A percentile compares a stretch with the other conserved stretches of the same genome.
These are phyloP conservation scores for Ommatoiulus sabulosus DNA, from an alignment of 2,888 invertebrate species.

Conservation along the genomic window DNA sequence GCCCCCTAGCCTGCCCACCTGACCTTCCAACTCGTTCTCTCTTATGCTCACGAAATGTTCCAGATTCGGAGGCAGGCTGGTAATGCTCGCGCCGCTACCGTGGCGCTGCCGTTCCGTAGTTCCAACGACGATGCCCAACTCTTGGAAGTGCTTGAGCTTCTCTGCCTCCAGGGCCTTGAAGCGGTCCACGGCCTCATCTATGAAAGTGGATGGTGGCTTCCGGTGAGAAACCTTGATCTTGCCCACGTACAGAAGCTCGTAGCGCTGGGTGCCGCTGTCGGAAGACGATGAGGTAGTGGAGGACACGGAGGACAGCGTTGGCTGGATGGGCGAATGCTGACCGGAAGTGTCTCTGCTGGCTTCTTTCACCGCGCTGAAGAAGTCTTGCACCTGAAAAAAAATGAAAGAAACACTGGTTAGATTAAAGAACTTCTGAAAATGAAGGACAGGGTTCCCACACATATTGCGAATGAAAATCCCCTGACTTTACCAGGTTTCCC, in stretches of 20 bases:
- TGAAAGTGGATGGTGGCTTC: constrained; percentile 87
- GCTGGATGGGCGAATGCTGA: constrained; percentile 68
- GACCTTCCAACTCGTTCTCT: constrained; percentile 65
- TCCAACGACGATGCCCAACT: constrained; percentile 13
- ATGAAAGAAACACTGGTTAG: no score
- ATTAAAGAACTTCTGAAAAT: no score
- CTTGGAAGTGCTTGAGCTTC: constrained; percentile 68
- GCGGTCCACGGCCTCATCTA: constrained; percentile 89
- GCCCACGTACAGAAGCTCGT: constrained; percentile 88
- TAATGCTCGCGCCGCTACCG: constrained; percentile 66
- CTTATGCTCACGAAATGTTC: constrained; percentile 62
- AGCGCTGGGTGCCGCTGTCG: constrained; percentile 63
- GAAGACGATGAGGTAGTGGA: not conserved
- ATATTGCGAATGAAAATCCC: no score
- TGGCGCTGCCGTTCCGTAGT: constrained; percentile 63
- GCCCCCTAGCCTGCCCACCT: constrained; percentile 56
- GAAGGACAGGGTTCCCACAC: no score
- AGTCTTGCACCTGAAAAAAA: constrained; percentile 79
- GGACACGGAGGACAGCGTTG: constrained; percentile 45
- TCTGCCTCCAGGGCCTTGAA: constrained; percentile 84
- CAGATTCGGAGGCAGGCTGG: constrained; percentile 65
- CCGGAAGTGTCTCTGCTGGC: constrained; percentile 70
- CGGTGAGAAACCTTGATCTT: constrained; percentile 89
- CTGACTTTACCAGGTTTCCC: no score
- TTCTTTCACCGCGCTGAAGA: constrained; percentile 80